Percentiles rank a stretch among this genome's conserved stretches.
These are phyloP conservation scores for Larimichthys crocea DNA, from an alignment of 2,113 vertebrate genomes.

Conservation along the genomic window DNA sequence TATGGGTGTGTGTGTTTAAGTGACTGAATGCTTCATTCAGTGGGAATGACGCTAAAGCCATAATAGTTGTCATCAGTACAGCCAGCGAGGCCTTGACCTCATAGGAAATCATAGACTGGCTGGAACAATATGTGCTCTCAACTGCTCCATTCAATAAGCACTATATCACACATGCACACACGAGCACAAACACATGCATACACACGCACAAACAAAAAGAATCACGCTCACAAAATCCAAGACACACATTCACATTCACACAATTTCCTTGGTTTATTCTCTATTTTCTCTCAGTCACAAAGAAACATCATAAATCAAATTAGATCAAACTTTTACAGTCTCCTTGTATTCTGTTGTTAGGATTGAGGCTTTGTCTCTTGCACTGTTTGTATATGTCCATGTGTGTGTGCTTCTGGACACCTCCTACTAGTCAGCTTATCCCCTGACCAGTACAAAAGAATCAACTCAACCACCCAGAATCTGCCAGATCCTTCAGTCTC, in stretches of 20 bases:
- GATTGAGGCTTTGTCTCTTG: no score
- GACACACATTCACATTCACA: neutral
- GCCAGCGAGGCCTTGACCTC: constrained; percentile 53
- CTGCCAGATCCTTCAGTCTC: no score
- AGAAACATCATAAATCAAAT: neutral
- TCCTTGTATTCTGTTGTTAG: no score
- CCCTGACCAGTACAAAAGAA: no score
- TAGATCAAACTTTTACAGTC: neutral
- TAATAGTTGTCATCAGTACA: constrained; percentile 54
- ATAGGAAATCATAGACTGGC: constrained; percentile 35
- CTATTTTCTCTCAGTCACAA: neutral
- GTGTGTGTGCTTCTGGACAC: no score
- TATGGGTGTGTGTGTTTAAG: constrained; percentile 8
- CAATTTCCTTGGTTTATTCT: neutral
- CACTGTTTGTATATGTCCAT: no score
- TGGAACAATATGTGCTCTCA: constrained; percentile 49
- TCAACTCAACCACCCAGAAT: no score
- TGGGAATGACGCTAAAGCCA: constrained; percentile 46
- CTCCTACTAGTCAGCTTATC: no score
- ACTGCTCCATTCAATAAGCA: constrained; percentile 44
- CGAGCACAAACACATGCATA: constrained; percentile 5
- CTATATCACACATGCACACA: constrained; percentile 36
- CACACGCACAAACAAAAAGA: constrained; percentile 7
- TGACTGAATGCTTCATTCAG: constrained; percentile 37
- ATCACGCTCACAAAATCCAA: neutral